phyloP scores from a whole-genome alignment of 1,140 invertebrate species.

The Helicorthomorpha holstii region DNA sequence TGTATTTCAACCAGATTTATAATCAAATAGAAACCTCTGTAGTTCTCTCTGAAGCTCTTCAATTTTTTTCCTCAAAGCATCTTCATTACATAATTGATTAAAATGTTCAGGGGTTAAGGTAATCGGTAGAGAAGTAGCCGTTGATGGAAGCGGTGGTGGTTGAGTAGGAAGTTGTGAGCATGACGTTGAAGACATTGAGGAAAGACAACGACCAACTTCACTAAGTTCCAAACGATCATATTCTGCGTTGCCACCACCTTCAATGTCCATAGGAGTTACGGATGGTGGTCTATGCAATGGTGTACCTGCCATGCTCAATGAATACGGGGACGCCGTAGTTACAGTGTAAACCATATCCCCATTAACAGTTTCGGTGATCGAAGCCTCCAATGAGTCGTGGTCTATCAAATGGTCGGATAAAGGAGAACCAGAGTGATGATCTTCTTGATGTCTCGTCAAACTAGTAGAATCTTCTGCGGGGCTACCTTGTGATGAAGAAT shows the following conservation, averaged over 20 bases:
- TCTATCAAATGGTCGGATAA: background rate
- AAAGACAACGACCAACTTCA: background rate
- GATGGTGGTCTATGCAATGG: constrained; percentile 19
- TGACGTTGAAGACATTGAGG: background rate
- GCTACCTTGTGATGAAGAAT: background rate
- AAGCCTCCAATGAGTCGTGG: background rate
- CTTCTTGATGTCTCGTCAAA: too few species aligned
- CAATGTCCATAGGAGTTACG: constrained; percentile 24
- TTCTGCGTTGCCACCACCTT: constrained; percentile 11
- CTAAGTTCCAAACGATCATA: constrained; percentile 12
- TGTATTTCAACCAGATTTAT: background rate
- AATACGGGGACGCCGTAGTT: background rate
- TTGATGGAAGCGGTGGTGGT: background rate
- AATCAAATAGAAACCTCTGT: constrained; percentile 16
- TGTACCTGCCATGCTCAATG: background rate
- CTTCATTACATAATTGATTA: background rate
- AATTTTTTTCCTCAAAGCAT: constrained; percentile 45
- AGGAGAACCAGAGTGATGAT: background rate
- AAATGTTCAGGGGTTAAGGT: background rate
- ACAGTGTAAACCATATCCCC: background rate
- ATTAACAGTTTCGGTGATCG: background rate
- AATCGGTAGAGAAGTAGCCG: background rate
- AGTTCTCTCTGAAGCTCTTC: constrained; percentile 71
- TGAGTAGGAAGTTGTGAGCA: background rate
- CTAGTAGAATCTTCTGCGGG: background rate